A percentile compares a stretch with the other conserved stretches of the same genome.
phyloP scores from a whole-genome alignment of 1,140 invertebrate species.

The Euglossa dilemma region DNA sequence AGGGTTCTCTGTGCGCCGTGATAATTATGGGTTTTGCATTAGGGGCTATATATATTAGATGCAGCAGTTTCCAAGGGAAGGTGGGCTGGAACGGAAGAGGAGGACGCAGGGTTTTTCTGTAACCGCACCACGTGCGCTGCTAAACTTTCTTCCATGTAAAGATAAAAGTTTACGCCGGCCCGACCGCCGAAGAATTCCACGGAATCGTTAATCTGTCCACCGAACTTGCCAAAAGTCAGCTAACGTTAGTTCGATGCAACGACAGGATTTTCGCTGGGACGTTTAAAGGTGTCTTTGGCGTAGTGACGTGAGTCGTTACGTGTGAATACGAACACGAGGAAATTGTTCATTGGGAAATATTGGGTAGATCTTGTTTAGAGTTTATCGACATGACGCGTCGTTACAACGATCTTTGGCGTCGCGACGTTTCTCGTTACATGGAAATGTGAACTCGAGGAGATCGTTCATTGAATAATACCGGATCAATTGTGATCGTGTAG shows the following conservation, averaged over 20 bases:
- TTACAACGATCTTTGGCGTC: too few species aligned
- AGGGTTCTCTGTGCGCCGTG: slow-evolving; percentile 44
- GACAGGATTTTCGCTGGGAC: slow-evolving; percentile 6
- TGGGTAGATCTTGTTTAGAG: too few species aligned
- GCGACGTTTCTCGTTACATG: too few species aligned
- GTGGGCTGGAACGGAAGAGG: too few species aligned
- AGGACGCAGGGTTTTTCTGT: slow-evolving; percentile 38
- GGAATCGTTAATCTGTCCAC: slow-evolving; percentile 46
- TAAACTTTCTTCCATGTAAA: slow-evolving; percentile 54
- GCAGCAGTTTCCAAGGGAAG: neutral
- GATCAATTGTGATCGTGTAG: too few species aligned
- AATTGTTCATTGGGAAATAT: too few species aligned
- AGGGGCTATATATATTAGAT: slow-evolving; percentile 47
- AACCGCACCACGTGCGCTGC: slow-evolving; percentile 42
- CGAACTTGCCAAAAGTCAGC: slow-evolving; percentile 26
- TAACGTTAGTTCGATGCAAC: slow-evolving; percentile 44
- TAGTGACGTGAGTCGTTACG: too few species aligned
- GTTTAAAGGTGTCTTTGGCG: neutral
- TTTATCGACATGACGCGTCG: too few species aligned
- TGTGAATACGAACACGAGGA: too few species aligned
- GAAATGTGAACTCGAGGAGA: too few species aligned
- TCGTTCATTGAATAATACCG: too few species aligned
- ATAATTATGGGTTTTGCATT: slow-evolving; percentile 68
- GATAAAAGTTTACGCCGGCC: slow-evolving; percentile 54
- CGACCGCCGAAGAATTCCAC: slow-evolving; percentile 26